Evolutionary conservation across 2,888 invertebrate species (phyloP).

Genomic region (Hirtodrosophila alboralis): DNA sequence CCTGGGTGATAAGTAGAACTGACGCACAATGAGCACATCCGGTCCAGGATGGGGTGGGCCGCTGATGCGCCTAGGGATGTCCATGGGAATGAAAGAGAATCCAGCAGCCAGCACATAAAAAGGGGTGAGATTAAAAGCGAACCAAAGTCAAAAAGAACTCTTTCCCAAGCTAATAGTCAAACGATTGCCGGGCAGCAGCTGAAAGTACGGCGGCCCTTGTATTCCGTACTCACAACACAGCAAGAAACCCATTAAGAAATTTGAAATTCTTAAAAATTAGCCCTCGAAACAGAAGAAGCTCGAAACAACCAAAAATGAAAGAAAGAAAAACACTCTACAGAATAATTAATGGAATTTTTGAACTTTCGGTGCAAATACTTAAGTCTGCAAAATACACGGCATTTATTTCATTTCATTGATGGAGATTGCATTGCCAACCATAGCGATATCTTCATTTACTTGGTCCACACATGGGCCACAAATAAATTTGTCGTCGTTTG

Average conservation of each 20-base stretch:
- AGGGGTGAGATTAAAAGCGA: conserved; percentile 21
- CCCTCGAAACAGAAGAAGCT: conserved; percentile 21
- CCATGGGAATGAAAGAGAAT: conserved; percentile 14
- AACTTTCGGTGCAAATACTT: conserved; percentile 66
- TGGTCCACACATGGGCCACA: conserved; percentile 49
- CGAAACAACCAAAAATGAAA: background rate
- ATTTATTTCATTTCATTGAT: conserved; percentile 72
- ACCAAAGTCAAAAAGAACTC: conserved; percentile 18
- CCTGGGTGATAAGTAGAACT: conserved; percentile 64
- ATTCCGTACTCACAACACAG: no score
- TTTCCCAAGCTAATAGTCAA: conserved; percentile 41
- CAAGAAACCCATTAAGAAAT: conserved; percentile 59
- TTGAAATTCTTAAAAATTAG: conserved; percentile 69
- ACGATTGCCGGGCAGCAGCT: conserved; percentile 33
- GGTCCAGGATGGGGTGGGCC: conserved; percentile 36
- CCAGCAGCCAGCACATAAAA: background rate
- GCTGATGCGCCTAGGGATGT: conserved; percentile 22
- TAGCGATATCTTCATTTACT: conserved; percentile 11
- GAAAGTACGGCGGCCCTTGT: conserved; percentile 8
- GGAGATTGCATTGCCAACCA: conserved; percentile 30
- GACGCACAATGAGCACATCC: conserved; percentile 69
- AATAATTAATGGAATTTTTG: conserved; percentile 75
- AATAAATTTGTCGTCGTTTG: conserved; percentile 73
- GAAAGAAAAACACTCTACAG: conserved; percentile 26
- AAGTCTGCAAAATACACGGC: conserved; percentile 40